Evolutionary conservation across 2,797 vertebrate genomes (phyloP), one percentile per base, ranked within the genome.

Genomic region (Brotula barbata): DNA sequence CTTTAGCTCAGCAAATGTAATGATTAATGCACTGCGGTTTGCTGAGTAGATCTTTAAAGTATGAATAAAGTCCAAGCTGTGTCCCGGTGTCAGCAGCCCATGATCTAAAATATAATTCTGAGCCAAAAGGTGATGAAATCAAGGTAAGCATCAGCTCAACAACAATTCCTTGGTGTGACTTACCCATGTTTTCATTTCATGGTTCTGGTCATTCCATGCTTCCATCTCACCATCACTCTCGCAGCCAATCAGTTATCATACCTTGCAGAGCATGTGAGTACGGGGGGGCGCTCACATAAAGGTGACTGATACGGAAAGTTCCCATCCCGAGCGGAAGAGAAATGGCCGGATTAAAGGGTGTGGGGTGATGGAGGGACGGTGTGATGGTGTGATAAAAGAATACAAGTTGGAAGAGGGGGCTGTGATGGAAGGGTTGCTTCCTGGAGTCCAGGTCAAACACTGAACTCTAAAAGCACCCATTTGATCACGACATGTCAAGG

Each of bases 401-500:
- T 75, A 68, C 46, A 68, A 75, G 73, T 69, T 55, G 53, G 55
- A 48, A 8, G 77, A 63, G 58, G 57, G 43, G 58, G 34, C 43
- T 54, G 74, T 88, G 86, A 91, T 88, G 77, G 76, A 89, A 74
- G 33, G 63, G 58, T 23, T 46, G 64, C 74, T 75, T 83, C 66
- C 41, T 47, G 70, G 72, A 85, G 82, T 86, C 64, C 71, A 59
- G 87, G 89, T 90, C 87, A 89, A 56, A 53, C 0, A 25, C 77
- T 88, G 83, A 90, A 89, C 87, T 87, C 67, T 75, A 52, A 77
- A 89, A 85, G 83, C 78, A 87, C 86, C 84, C 75, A 48, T 86
- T 89, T 85, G 85, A 89, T 90, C 87, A 85, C 75, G 79, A 71
- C 74, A 72, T 84, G 87, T 88, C 87, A 89, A 85, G 82, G 64